Percentiles rank a stretch among this genome's conserved stretches.
phyloP scores from a whole-genome alignment of 2,888 invertebrate genomes.

The Incurvaria masculella region DNA sequence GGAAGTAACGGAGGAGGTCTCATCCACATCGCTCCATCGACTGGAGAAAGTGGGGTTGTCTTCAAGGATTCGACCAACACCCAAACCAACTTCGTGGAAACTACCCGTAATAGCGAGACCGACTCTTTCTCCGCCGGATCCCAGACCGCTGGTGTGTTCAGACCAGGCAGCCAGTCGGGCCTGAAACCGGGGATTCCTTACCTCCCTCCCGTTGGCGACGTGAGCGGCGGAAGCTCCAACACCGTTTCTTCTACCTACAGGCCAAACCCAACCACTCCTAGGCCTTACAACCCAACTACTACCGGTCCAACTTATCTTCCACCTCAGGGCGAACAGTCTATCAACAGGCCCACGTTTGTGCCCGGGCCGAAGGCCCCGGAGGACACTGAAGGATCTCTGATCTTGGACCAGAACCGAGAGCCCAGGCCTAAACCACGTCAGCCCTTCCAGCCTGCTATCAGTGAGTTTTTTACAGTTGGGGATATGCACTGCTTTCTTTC shows the following conservation, averaged over 20 bases:
- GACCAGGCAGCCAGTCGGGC: conserved; percentile 32
- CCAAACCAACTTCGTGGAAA: conserved; percentile 37
- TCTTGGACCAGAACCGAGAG: conserved; percentile 27
- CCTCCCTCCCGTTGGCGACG: conserved; percentile 36
- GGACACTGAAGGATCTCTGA: conserved; percentile 34
- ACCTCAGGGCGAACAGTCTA: conserved; percentile 31
- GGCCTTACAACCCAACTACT: conserved; percentile 27
- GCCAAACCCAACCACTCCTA: conserved; percentile 19
- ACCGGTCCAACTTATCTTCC: conserved; percentile 43
- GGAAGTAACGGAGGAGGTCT: neutral
- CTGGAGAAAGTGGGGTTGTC: conserved; percentile 26
- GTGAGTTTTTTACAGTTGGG: neutral
- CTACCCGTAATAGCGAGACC: conserved; percentile 15
- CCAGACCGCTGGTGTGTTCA: conserved; percentile 28
- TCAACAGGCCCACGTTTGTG: conserved; percentile 33
- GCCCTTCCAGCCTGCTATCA: conserved; percentile 5
- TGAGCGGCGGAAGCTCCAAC: conserved; percentile 29
- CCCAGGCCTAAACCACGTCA: conserved; percentile 15
- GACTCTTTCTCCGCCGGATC: conserved; percentile 40
- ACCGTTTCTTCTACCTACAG: conserved; percentile 26
- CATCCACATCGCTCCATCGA: conserved; percentile 12
- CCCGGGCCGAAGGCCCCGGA: conserved; percentile 7
- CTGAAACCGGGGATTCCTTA: conserved; percentile 49
- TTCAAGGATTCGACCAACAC: conserved; percentile 26
- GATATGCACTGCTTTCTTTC: no score